A percentile compares a stretch with the other conserved stretches of the same genome.
Evolutionary conservation across 2,888 invertebrate species (phyloP).

Genomic region (Allygus modestus): DNA sequence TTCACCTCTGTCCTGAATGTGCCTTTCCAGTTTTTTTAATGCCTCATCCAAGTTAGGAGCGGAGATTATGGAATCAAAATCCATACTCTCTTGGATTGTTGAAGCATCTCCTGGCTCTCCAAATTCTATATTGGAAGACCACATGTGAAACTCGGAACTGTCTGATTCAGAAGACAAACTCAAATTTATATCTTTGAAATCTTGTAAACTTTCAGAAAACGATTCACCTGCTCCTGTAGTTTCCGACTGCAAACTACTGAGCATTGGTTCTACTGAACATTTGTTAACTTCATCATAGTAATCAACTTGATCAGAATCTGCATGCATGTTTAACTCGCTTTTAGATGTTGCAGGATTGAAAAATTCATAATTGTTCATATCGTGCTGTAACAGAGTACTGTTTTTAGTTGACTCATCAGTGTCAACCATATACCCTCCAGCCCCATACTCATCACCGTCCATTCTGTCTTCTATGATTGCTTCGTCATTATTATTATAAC

Average conservation of each 20-base stretch:
- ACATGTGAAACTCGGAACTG: constrained; percentile 58
- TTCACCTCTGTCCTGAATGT: constrained; percentile 59
- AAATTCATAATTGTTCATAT: constrained; percentile 50
- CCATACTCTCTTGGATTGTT: constrained; percentile 46
- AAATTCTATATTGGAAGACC: constrained; percentile 61
- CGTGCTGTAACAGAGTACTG: neutral
- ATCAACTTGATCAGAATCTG: neutral
- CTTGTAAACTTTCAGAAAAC: constrained; percentile 35
- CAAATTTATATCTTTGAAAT: constrained; percentile 37
- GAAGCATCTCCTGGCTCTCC: constrained; percentile 42
- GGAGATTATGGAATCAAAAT: constrained; percentile 64
- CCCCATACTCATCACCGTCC: neutral
- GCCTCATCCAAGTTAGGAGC: constrained; percentile 64
- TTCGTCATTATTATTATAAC: neutral
- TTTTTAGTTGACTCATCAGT: neutral
- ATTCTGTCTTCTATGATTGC: constrained; percentile 7
- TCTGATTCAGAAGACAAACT: constrained; percentile 45
- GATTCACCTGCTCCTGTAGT: constrained; percentile 26
- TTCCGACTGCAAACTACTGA: constrained; percentile 32
- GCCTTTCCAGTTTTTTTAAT: constrained; percentile 60
- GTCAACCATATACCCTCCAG: neutral
- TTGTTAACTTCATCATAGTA: neutral
- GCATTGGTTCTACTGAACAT: neutral
- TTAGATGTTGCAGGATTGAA: constrained; percentile 21
- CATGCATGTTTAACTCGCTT: neutral